Base-by-base conservation (phyloP, 2,888 invertebrate species). In the Oxytorus armatus region DNA sequence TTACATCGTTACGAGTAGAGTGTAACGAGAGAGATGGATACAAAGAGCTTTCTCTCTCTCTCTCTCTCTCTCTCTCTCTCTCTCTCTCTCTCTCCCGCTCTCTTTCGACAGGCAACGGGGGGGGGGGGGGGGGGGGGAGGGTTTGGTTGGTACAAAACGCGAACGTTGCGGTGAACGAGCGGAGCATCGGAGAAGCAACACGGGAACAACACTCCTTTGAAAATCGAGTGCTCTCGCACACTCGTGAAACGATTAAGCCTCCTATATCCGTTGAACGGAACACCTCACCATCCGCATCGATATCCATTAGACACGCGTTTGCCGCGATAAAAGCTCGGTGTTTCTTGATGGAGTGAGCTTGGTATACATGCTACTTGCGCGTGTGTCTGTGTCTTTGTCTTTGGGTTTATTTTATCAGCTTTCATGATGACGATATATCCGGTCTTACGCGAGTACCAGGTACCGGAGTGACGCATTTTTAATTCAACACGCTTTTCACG, bases 1-100 rank as follows among this genome's bases (percentile, higher is more conserved):
- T 86, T 85, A 85, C 83, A 85, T 86, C 84, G 86, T 86, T 84
- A 86, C 77, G 74, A 61, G 53, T 63, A 72, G 78, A 82, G 82
- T 72, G 76, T 63, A 39, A 59, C 49, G 65, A 33, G 44, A 65
- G 53, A 63, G 53, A 47, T 49, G 29, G 57, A 55, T 16, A 21
- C 51, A 36, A 18, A 65, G 14, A 36, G 33, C 33, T 44, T 14
- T 47, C 25, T 57, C 42, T 18, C 8, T 61, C 55, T 55, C 69
- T 39, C 53, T 11, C 5, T 8, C 33, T 57, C 14, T 1, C 16
- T 51, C 53, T 11, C 39, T 21, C 39, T 42, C 59, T 36, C n/a
- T n/a, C n/a, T 11, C 0, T n/a, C n/a, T n/a, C n/a, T n/a, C n/a
- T n/a, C n/a, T n/a, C n/a, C n/a, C 29, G 5, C 59, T 69, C 57